Percentiles rank a stretch among this genome's conserved stretches.
Conservation (phyloP, 2,113 vertebrate species). For the Spea multiplicata region DNA sequence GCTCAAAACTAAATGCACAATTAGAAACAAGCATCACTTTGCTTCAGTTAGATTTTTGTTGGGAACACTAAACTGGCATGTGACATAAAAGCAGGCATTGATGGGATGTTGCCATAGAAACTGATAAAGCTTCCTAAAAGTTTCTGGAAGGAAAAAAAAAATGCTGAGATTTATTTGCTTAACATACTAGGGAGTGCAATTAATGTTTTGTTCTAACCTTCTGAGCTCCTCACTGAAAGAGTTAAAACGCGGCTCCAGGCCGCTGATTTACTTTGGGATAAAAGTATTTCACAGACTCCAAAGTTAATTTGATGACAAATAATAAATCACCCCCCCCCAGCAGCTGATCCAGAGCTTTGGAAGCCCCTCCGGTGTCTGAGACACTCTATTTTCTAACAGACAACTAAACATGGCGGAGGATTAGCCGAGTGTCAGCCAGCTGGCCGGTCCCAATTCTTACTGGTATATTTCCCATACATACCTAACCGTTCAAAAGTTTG, state of each 20-base stretch:
- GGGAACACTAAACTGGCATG: too few species aligned
- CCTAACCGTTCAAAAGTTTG: too few species aligned
- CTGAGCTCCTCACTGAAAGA: background rate
- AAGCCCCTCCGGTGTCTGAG: constrained; percentile 26
- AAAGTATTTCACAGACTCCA: constrained; percentile 30
- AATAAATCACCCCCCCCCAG: constrained; percentile 4
- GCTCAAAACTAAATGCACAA: too few species aligned
- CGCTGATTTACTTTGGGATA: background rate
- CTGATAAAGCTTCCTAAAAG: too few species aligned
- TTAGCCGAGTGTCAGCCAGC: constrained; percentile 30
- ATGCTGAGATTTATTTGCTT: too few species aligned
- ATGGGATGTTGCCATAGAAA: too few species aligned
- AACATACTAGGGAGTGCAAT: too few species aligned
- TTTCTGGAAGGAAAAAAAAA: too few species aligned
- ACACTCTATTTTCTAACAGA: constrained; percentile 26
- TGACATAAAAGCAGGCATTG: too few species aligned
- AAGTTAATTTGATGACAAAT: constrained; percentile 41
- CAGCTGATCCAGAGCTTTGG: constrained; percentile 16
- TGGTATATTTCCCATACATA: background rate
- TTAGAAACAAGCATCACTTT: too few species aligned
- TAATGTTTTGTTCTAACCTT: too few species aligned
- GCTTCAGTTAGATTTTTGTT: too few species aligned
- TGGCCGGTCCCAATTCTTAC: constrained; percentile 22
- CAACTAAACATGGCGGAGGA: constrained; percentile 23
- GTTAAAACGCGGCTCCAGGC: constrained; percentile 8